Conservation (phyloP, 2,797 vertebrate genomes). For the Enteromius mattozi region DNA sequence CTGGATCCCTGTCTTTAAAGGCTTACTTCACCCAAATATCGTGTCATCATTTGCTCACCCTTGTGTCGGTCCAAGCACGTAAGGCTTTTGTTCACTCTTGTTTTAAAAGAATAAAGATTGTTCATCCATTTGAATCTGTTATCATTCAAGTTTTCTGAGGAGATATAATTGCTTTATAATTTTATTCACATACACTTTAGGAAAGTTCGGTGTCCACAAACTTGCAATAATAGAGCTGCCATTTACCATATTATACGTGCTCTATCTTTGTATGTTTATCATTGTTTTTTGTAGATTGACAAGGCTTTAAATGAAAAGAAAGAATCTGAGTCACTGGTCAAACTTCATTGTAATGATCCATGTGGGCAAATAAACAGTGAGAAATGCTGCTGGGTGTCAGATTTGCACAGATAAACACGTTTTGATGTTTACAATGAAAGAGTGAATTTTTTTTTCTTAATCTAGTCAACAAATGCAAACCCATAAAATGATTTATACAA, state of each 20-base stretch:
- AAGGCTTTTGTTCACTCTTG: background rate
- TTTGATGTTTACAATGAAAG: background rate
- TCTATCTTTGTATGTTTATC: background rate
- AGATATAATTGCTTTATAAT: background rate
- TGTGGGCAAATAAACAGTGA: background rate
- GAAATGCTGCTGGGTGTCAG: background rate
- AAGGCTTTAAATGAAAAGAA: background rate
- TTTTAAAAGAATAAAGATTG: background rate
- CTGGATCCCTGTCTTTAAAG: constrained; percentile 24
- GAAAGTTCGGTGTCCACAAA: background rate
- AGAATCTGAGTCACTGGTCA: background rate
- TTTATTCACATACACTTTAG: background rate
- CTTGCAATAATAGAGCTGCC: background rate
- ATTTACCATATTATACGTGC: background rate
- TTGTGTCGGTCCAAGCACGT: background rate
- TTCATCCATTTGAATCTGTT: background rate
- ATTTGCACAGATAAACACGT: background rate
- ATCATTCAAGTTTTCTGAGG: background rate
- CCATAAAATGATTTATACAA: background rate
- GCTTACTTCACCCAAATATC: background rate
- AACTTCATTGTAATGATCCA: background rate
- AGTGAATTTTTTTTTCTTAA: background rate
- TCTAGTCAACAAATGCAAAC: background rate
- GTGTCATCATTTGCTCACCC: background rate
- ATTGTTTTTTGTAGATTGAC: background rate